Evolutionary conservation across 2,113 vertebrate species (phyloP).

Genomic region (Physeter macrocephalus): DNA sequence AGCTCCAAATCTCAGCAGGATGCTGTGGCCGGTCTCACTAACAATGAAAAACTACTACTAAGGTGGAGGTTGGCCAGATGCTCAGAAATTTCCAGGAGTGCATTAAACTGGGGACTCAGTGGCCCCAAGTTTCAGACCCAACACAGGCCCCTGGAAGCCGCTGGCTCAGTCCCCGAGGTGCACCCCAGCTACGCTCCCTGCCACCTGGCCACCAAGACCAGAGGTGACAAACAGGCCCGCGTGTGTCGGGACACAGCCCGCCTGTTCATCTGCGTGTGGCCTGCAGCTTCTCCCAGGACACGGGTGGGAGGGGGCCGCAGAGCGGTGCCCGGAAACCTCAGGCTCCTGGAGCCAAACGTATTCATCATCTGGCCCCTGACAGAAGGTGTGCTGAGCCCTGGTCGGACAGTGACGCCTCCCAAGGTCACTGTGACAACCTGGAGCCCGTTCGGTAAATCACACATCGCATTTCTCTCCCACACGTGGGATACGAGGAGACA

Average conservation of each 20-base stretch:
- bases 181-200: neutral
- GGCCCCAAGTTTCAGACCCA: neutral
- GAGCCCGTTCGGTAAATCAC: neutral
- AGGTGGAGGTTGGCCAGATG: neutral
- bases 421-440: neutral
- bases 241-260: neutral
- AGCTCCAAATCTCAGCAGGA: neutral
- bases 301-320: no score
- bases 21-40: neutral
- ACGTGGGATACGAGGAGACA: neutral
- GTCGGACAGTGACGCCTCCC: neutral
- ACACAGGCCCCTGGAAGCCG: neutral
- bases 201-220: neutral
- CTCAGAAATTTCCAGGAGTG: neutral
- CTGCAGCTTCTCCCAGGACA: neutral
- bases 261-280: fast-evolving
- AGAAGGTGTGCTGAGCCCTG: neutral
- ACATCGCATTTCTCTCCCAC: neutral
- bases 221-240: neutral
- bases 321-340: neutral
- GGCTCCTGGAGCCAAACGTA: neutral
- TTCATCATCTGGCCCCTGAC: neutral
- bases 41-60: neutral
- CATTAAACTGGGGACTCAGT: neutral
- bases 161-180: neutral